Evolutionary conservation across 1,140 invertebrate genomes (phyloP), one percentile per base, ranked within the genome.

Genomic region (Drosophila seguyi): DNA sequence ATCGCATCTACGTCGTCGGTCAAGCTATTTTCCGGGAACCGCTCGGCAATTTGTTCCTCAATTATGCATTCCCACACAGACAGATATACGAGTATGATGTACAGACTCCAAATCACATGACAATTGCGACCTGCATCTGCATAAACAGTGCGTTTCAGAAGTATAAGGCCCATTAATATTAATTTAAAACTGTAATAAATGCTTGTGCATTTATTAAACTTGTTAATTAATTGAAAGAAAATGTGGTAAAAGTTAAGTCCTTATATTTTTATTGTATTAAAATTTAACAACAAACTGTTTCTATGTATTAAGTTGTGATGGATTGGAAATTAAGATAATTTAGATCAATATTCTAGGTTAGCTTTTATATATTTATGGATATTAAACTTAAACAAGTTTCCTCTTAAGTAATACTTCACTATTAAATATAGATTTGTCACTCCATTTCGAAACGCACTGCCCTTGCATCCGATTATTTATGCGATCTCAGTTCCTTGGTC

Each of bases 11-110:
- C 4, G 63, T n/a, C 45, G 36, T 8, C 20, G 48, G 63, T 47
- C 48, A 56, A 56, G n/a, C 41, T 22, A 18, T n/a, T 36, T 72
- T 50, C 68, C 72, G 68, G 66, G 68, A 72, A 72, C 38, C 38
- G 6, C 53, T 42, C 29, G 11, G 65, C 68, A 72, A 72, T 72
- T 71, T 72, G 67, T 71, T 59, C 44, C 44, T 72, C 66, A 72
- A 59, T 72, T 72, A 72, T 59, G 53, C 36, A 42, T 72, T 71
- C 36, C 34, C 68, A 71, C 34, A 48, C 42, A 71, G 20, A 7
- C 10, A 34, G 29, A 53, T 53, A 29, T 52, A 63, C 39, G 65
- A 41, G 61, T 34, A 68, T 65, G 45, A 52, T 60, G 45, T 61
- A 38, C 29, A 52, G 45, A 68, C 59, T 50, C 65, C 63, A 48